Evolutionary conservation across 2,888 invertebrate genomes (phyloP).

Genomic region (Unio pictorum): DNA sequence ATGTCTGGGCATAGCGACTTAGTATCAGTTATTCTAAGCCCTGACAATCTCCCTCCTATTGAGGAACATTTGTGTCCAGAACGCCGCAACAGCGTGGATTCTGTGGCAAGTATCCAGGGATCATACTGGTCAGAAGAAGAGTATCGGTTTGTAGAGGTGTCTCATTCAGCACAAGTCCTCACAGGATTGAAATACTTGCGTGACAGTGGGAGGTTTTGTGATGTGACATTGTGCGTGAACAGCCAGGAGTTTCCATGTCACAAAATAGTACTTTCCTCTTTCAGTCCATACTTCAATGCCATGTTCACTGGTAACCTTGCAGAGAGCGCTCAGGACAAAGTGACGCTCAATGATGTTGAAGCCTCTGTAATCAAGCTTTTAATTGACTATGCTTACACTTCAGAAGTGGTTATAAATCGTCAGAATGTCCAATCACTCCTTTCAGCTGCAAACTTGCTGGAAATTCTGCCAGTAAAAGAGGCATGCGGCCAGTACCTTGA

Average conservation of each 20-base stretch:
- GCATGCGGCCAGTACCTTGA: slow-evolving; percentile 94
- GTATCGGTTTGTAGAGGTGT: slow-evolving; percentile 67
- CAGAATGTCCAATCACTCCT: slow-evolving; percentile 91
- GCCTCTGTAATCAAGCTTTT: slow-evolving; percentile 90
- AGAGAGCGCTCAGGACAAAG: slow-evolving; percentile 87
- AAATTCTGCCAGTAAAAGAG: slow-evolving; percentile 75
- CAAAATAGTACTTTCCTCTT: slow-evolving; percentile 89
- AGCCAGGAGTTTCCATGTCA: slow-evolving; percentile 89
- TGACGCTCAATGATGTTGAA: slow-evolving; percentile 66
- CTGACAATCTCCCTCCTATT: too few relatives aligned
- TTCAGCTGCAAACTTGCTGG: slow-evolving; percentile 95
- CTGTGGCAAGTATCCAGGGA: slow-evolving; percentile 27
- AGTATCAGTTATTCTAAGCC: too few relatives aligned
- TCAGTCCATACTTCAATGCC: slow-evolving; percentile 94
- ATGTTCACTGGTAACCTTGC: slow-evolving; percentile 95
- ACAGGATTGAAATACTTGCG: slow-evolving; percentile 85
- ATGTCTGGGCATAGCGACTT: too few relatives aligned
- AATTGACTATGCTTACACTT: slow-evolving; percentile 93
- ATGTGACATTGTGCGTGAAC: slow-evolving; percentile 83
- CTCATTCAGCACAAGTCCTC: slow-evolving; percentile 65
- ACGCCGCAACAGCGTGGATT: slow-evolving; percentile 25
- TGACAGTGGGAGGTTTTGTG: slow-evolving; percentile 87
- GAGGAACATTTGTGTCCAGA: too few relatives aligned
- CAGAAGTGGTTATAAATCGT: slow-evolving; percentile 90
- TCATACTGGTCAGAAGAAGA: slow-evolving; percentile 56